Base-by-base conservation (phyloP, 2,113 vertebrate genomes). In the Larimichthys polyactis region DNA sequence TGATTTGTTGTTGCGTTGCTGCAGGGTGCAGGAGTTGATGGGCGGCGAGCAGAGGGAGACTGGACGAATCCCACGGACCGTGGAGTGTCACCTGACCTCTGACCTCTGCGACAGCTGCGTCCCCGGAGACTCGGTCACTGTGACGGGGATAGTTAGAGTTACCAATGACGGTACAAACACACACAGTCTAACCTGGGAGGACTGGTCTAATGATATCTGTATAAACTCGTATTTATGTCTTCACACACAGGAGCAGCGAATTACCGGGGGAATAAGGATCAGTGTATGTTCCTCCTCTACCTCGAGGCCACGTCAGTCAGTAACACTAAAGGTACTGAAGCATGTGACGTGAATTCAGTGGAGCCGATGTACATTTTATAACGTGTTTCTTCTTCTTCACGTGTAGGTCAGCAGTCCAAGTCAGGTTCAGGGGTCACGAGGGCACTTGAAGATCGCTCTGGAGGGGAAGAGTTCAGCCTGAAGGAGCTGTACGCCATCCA, bases 101-200 rank as follows among this genome's bases (percentile, higher is more conserved):
- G 98, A 99, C 76, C 96, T 99, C 3, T 98, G 97, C 70, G 98
- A 99, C 92, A 98, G 97, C 92, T 97, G 97, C 76, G 97, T 99
- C 19, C 98, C 98, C 0, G 98, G 98, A 80, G 98, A 99, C 92
- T 95, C 95, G 0, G 96, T 99, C 29, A 99, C 97, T 0, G 65
- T 99, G 48, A 96, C 96, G 0, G 98, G 98, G 8, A 92, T 96
- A 27, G 97, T 99, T 43, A 95, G 98, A 93, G 98, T 99, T n/a
- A 94, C 95, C 1, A 99, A 92, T 79, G 97, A 98, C 89, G 97
- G 98, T 99, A 93, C 22, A 10, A 40, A 63, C n/a, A 74, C n/a
- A 22, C 15, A 44, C 7, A 19, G 4, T 16, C 10, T 44, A 1
- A 27, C 15, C 54, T 16, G 36, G 9, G 27, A 24, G 19, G 22